Conservation (phyloP, 1,140 invertebrate species). For the Liolophura sinensis region DNA sequence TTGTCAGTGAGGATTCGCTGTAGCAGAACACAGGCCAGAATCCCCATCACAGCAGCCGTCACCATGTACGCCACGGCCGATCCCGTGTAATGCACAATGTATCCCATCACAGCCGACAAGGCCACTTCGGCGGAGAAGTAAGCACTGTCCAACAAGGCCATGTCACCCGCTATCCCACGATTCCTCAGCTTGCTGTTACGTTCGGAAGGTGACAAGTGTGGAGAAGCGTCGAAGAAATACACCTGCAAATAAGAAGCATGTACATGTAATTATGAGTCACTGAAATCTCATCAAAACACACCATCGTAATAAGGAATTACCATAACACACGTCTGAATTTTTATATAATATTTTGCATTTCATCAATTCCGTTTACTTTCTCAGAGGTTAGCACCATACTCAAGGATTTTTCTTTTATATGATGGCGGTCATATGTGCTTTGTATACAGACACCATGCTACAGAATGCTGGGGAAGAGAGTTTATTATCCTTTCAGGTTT, state of each 20-base stretch:
- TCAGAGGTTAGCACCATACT: too few relatives aligned
- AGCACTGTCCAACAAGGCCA: conserved; percentile 59
- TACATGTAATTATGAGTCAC: too few relatives aligned
- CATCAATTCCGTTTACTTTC: too few relatives aligned
- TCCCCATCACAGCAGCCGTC: conserved; percentile 46
- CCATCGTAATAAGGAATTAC: too few relatives aligned
- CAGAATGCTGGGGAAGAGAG: too few relatives aligned
- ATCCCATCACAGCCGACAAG: conserved; percentile 58
- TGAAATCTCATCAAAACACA: too few relatives aligned
- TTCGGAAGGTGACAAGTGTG: conserved; percentile 1
- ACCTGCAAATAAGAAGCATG: conserved; percentile 37
- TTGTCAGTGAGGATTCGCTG: conserved; percentile 35
- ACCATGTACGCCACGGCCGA: conserved; percentile 59
- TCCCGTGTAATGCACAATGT: conserved; percentile 58
- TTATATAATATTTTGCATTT: too few relatives aligned
- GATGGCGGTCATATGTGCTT: too few relatives aligned
- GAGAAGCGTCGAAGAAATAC: conserved; percentile 41
- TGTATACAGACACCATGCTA: too few relatives aligned
- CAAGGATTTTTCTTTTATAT: too few relatives aligned
- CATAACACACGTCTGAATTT: too few relatives aligned
- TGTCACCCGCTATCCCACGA: conserved; percentile 59
- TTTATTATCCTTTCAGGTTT: too few relatives aligned
- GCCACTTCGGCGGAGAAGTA: conserved; percentile 62
- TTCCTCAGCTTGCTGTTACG: conserved; percentile 12
- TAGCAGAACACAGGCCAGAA: conserved; percentile 47